Conservation (phyloP, 1,140 invertebrate genomes). For the Heliconius eleuchia region DNA sequence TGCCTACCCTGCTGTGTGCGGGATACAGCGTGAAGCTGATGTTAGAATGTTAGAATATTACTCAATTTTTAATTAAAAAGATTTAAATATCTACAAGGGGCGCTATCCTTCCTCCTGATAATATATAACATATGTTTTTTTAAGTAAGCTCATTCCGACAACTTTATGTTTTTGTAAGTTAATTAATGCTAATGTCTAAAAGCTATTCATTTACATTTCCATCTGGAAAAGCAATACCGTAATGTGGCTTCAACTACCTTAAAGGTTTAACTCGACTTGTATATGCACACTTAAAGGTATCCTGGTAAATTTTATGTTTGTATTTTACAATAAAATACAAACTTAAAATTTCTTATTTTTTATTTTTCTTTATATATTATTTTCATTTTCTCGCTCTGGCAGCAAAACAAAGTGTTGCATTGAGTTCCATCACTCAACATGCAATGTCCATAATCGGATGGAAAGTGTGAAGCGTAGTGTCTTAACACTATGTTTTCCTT, state of each 20-base stretch:
- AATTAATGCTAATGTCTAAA: background rate
- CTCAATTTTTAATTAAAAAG: no score
- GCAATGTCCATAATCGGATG: no score
- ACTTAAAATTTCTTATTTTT: no score
- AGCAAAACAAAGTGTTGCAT: no score
- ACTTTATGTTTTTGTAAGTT: background rate
- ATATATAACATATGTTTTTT: background rate
- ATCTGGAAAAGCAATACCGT: background rate
- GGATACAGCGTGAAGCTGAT: no score
- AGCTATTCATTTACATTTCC: conserved; percentile 3
- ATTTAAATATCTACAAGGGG: background rate
- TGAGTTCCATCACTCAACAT: no score
- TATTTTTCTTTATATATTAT: no score
- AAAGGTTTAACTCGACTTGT: background rate
- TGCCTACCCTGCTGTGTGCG: no score
- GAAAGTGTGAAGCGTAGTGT: no score
- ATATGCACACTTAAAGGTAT: background rate
- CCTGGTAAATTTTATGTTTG: background rate
- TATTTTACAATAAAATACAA: background rate
- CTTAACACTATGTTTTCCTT: background rate
- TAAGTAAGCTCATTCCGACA: background rate
- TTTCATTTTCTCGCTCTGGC: no score
- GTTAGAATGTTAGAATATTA: no score
- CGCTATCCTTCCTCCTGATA: background rate
- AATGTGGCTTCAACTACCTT: background rate